Base-by-base conservation (phyloP, 2,797 vertebrate species). In the Sparus aurata region DNA sequence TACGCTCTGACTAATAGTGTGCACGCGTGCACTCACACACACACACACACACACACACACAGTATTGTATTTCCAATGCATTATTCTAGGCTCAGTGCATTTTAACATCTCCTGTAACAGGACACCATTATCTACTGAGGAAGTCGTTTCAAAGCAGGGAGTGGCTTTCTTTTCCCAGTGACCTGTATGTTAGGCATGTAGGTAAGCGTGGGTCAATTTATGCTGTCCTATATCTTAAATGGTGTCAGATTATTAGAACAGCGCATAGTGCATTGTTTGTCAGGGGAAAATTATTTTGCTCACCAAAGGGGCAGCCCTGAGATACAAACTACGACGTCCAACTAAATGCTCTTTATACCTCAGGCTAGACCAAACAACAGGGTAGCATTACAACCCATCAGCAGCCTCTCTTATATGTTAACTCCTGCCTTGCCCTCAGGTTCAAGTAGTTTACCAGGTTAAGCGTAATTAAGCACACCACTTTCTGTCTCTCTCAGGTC, bases 401-500 rank as follows among this genome's bases (percentile, higher is more conserved):
- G 27, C 50, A 16, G 46, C 67, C 2, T 47, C 54, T 70, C 62
- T 66, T 41, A 65, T 74, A 67, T 52, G 45, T 72, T 50, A 62
- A 62, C 22, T 12, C 34, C 57, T 50, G 27, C 13, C 45, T 66
- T 16, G 38, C 54, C 59, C 53, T 74, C 68, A 25, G 82, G 78
- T 67, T 78, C 34, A 79, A 23, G 59, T 34, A 20, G 41, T 73
- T 52, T 76, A 59, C 62, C 65, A 49, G 65, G 75, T 85, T 83
- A 82, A 65, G 43, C 57, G 73, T 89, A 81, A 92, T 79, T 71
- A 61, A 80, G 22, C 38, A 2, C 60, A 83, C 82, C 75, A 65
- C 50, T 80, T 57, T 81, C 17, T 79, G 30, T 80, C 72, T 79
- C 75, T 78, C 16, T 69, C 83, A 94, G 93, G 84, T 81, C 4